phyloP scores from a whole-genome alignment of 92 coral and sea anemone genomes.

The Zoanthus sansibaricus region DNA sequence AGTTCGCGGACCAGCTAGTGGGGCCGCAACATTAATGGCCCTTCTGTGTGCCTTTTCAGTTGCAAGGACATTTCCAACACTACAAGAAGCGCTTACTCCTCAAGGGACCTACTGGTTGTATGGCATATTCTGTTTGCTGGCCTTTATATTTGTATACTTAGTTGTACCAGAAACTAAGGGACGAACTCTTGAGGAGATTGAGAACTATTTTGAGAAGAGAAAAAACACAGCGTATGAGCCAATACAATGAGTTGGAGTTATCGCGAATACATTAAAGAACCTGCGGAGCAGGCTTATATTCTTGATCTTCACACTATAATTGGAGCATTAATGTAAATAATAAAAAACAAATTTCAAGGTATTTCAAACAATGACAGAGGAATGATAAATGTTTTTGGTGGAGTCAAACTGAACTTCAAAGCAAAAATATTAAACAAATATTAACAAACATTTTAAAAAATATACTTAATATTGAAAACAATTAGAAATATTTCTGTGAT shows the following conservation, averaged over 20 bases:
- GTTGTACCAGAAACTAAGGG: slow-evolving; percentile 93
- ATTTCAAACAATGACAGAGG: too few relatives aligned
- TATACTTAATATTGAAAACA: too few relatives aligned
- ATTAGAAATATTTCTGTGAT: too few relatives aligned
- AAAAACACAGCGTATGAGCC: neutral
- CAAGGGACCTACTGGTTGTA: slow-evolving; percentile 89
- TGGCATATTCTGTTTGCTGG: slow-evolving; percentile 68
- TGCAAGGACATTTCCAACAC: slow-evolving; percentile 67
- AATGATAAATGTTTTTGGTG: too few relatives aligned
- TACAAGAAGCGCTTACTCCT: slow-evolving; percentile 61
- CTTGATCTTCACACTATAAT: too few relatives aligned
- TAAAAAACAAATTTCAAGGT: too few relatives aligned
- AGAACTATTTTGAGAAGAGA: slow-evolving; percentile 62
- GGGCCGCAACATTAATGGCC: slow-evolving; percentile 65
- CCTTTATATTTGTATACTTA: slow-evolving; percentile 68
- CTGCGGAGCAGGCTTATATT: too few relatives aligned
- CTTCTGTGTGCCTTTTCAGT: slow-evolving; percentile 77
- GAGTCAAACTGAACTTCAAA: too few relatives aligned
- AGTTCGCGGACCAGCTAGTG: slow-evolving; percentile 83
- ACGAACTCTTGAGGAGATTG: slow-evolving; percentile 84
- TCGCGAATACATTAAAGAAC: neutral
- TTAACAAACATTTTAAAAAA: too few relatives aligned
- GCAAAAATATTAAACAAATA: too few relatives aligned
- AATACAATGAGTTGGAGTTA: slow-evolving; percentile 6
- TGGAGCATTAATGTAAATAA: too few relatives aligned